These are phyloP conservation scores for Erpetoichthys calabaricus DNA, from an alignment of 2,797 vertebrate species.

Conservation along the genomic window DNA sequence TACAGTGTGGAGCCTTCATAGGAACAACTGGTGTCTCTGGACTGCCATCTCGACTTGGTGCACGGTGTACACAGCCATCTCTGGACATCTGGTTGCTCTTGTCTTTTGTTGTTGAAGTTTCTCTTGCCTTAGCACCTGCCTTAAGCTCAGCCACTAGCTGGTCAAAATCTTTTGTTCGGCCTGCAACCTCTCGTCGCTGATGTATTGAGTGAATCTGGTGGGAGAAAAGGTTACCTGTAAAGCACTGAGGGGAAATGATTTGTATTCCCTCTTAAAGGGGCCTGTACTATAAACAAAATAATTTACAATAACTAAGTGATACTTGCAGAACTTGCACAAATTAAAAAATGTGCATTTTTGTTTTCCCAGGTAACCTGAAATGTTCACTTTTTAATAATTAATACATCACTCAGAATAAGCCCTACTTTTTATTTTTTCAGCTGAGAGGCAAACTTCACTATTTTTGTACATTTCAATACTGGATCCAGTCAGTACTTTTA, in stretches of 20 bases:
- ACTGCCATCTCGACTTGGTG: constrained; percentile 21
- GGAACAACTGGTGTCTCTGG: constrained; percentile 38
- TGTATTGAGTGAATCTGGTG: constrained; percentile 85
- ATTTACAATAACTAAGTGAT: no score
- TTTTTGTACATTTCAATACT: no score
- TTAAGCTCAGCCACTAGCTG: constrained; percentile 79
- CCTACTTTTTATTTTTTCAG: no score
- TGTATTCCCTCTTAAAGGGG: background rate
- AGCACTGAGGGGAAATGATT: constrained; percentile 10
- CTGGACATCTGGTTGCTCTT: constrained; percentile 44
- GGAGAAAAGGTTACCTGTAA: constrained; percentile 1
- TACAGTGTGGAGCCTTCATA: constrained; percentile 38
- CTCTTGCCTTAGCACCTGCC: constrained; percentile 48
- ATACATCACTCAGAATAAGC: no score
- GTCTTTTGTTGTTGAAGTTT: constrained; percentile 45
- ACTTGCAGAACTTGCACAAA: no score
- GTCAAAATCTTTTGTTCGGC: constrained; percentile 80
- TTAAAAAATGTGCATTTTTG: no score
- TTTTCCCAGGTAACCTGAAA: no score
- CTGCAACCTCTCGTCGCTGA: constrained; percentile 74
- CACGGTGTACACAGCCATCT: constrained; percentile 33
- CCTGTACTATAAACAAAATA: no score
- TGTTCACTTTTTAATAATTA: no score
- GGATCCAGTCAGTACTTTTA: no score
- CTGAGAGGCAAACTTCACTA: no score